Evolutionary conservation across 2,888 invertebrate genomes (phyloP).

Genomic region (Melikaiella ostensackeni): DNA sequence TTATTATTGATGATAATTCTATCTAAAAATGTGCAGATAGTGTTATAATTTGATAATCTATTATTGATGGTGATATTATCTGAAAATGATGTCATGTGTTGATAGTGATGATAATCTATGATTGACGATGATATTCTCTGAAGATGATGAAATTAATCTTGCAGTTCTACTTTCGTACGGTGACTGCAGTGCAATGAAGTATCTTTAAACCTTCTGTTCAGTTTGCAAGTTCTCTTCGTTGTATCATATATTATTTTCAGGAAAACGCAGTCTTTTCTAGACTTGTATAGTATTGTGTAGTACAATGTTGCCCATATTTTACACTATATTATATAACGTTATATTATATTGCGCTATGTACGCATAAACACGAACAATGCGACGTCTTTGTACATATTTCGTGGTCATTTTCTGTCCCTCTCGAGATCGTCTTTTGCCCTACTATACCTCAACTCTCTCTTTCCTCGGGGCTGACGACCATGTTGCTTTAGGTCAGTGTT

Average conservation of each 20-base stretch:
- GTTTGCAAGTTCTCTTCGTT: constrained; percentile 10
- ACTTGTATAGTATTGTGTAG: neutral
- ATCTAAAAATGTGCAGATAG: no score
- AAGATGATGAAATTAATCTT: neutral
- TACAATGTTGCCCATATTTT: constrained; percentile 6
- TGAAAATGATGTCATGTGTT: no score
- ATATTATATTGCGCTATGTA: constrained; percentile 17
- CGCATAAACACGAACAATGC: constrained; percentile 41
- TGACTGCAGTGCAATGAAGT: neutral
- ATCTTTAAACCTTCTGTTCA: constrained; percentile 15
- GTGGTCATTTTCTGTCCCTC: constrained; percentile 54
- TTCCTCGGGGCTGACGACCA: constrained; percentile 58
- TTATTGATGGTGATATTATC: no score
- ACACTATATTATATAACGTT: constrained; percentile 33
- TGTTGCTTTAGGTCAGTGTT: constrained; percentile 74
- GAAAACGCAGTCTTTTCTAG: neutral
- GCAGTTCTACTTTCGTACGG: neutral
- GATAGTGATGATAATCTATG: no score
- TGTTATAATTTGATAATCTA: no score
- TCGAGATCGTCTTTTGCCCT: constrained; percentile 14
- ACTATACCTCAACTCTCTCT: constrained; percentile 45
- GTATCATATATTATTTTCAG: neutral
- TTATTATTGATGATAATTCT: no score
- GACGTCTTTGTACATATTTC: constrained; percentile 53
- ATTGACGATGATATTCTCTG: no score